Evolutionary conservation across 2,888 invertebrate genomes (phyloP), one percentile per base, ranked within the genome.

Genomic region (Chesias legatella): DNA sequence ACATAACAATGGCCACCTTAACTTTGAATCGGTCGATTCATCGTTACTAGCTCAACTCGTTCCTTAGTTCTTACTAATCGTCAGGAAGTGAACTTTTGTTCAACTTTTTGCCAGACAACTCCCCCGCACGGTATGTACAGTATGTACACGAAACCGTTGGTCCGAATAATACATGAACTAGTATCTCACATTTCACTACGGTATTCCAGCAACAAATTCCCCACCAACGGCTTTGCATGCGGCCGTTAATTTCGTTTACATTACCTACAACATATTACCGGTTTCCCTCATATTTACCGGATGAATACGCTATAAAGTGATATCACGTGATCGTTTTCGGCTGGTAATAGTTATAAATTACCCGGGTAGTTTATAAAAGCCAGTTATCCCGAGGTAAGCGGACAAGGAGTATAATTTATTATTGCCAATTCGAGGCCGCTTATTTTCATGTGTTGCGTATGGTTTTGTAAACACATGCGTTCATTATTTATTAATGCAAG

Each of bases 331-430:
- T 84, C 85, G 85, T 76, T 81, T 79, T 76, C 79, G 73, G 68
- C 69, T 72, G 80, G 84, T 86, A 85, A 85, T 86, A 85, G 86
- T 88, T 88, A 88, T 88, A 88, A 86, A 88, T 84, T 88, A 88
- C 82, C 70, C 63, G 77, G 82, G 81, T 85, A 85, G 83, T 88
- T 88, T 88, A 88, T 88, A 88, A 88, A 86, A 85, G 85, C 86
- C 85, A 83, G 85, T 88, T 86, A 86, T 84, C 86, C 84, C 81
- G 81, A 83, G 85, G 86, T 86, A 84, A 82, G 83, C 80, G 84
- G 83, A 84, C 86, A 83, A 78, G 80, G 72, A 73, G 74, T 71
- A 73, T 88, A 84, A 88, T 88, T 88, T 88, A 88, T 86, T 84
- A 84, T 83, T 78, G 77, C 77, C 69, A 84, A 80, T 78, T 83